phyloP scores from a whole-genome alignment of 2,113 vertebrate species.

The Rostratula benghalensis region DNA sequence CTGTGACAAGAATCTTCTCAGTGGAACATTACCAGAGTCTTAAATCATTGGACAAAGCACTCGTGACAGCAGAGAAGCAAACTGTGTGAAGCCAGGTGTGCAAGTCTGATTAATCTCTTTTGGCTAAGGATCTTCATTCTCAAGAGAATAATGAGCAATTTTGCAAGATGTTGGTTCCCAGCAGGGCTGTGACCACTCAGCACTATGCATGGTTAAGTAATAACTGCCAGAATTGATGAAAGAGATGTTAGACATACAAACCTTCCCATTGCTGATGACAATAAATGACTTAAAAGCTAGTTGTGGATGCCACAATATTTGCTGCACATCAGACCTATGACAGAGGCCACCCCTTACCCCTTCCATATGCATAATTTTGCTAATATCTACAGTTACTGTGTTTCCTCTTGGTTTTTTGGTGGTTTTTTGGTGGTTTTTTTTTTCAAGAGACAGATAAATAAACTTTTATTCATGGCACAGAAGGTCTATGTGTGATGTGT shows the following conservation, averaged over 20 bases:
- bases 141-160: constrained; percentile 41
- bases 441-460: not conserved
- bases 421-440: too few species aligned
- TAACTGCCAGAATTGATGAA: not conserved
- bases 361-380: not conserved
- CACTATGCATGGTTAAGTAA: not conserved
- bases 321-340: not conserved
- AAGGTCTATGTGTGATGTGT: not conserved
- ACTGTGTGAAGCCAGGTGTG: constrained; percentile 13
- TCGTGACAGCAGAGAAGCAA: not conserved
- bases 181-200: not conserved
- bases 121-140: not conserved
- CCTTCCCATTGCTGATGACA: not conserved
- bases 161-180: not conserved
- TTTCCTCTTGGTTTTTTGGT: not conserved
- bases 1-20: not conserved
- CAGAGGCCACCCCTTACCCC: not conserved
- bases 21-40: not conserved
- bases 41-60: constrained; percentile 14
- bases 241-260: not conserved
- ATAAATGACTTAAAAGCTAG: not conserved
- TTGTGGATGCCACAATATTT: not conserved
- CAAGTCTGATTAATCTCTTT: constrained; percentile 32
- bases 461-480: not conserved
- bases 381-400: not conserved